A percentile compares a stretch with the other conserved stretches of the same genome.
phyloP scores from a whole-genome alignment of 2,113 vertebrate genomes.

The Daphoenositta chrysoptera region DNA sequence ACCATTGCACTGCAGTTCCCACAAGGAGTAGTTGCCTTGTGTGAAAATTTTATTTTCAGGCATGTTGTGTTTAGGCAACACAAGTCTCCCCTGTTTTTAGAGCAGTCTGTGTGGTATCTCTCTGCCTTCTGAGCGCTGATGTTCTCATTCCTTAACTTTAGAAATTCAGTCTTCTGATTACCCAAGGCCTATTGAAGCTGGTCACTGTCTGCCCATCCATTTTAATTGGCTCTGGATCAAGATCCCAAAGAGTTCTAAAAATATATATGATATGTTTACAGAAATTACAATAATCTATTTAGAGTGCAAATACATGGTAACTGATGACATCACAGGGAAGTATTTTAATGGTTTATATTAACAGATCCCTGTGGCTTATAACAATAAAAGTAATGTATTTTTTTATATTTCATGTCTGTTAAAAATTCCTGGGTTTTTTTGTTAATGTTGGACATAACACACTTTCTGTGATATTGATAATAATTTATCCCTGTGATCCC shows the following conservation, averaged over 20 bases:
- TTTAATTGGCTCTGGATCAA: constrained; percentile 22
- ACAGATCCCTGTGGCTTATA: not conserved
- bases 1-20: not conserved
- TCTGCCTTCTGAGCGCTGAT: not conserved
- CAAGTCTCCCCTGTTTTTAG: not conserved
- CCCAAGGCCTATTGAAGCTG: not conserved
- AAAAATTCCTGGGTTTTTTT: not conserved
- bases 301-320: constrained; percentile 25
- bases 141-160: not conserved
- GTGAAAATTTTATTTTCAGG: not conserved
- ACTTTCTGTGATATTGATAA: not conserved
- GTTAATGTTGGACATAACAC: not conserved
- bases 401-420: not conserved
- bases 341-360: constrained; percentile 21
- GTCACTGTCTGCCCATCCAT: not conserved
- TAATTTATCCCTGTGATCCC: not conserved
- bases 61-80: not conserved
- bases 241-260: constrained; percentile 29
- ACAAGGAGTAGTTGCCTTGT: not conserved
- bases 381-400: not conserved
- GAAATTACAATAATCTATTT: constrained; percentile 48
- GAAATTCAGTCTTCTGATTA: not conserved
- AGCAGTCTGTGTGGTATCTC: not conserved
- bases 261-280: constrained; percentile 17
- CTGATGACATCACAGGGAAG: constrained; percentile 26